These are phyloP conservation scores for Bufo bufo DNA, from an alignment of 2,113 vertebrate genomes.

Conservation along the genomic window DNA sequence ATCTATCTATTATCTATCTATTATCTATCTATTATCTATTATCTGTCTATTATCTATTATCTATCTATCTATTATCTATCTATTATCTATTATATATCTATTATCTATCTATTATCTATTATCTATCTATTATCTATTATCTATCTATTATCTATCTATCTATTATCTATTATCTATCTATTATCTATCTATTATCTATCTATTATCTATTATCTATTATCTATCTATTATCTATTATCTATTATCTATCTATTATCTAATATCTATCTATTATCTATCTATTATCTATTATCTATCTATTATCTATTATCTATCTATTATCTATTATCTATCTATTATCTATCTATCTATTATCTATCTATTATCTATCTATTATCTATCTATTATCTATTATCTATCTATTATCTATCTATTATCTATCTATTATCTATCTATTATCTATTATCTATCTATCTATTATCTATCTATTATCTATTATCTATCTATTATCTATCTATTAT, in stretches of 20 bases:
- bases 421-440: background rate
- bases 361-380: background rate
- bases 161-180: background rate
- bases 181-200: no score
- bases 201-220: background rate
- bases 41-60: background rate
- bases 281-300: background rate
- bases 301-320: background rate
- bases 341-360: background rate
- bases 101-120: background rate
- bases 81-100: background rate
- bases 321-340: conserved; percentile 3
- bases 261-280: background rate
- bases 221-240: conserved; percentile 6
- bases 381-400: background rate
- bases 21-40: conserved; percentile 6
- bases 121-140: background rate
- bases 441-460: conserved; percentile 5
- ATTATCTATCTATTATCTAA: background rate
- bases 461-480: background rate
- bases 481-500: background rate
- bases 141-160: background rate
- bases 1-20: background rate
- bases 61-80: background rate
- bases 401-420: background rate